Conservation (phyloP, 1,140 invertebrate genomes). For the Galendromus occidentalis region DNA sequence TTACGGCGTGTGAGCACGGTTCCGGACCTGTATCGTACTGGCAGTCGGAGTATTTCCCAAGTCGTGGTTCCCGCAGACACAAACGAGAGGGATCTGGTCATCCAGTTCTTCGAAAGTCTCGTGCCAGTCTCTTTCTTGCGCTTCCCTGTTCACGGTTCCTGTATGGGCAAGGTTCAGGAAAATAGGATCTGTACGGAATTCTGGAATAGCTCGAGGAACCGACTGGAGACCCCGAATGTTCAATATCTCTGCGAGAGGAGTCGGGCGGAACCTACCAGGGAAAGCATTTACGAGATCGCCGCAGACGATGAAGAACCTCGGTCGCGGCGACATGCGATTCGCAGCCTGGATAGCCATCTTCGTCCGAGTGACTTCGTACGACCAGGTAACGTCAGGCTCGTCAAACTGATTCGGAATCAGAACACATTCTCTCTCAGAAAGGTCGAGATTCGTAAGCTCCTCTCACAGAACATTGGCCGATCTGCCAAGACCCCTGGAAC, state of each 20-base stretch:
- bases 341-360: slow-evolving; percentile 27
- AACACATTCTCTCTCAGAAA: no score
- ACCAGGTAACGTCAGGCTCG: slow-evolving; percentile 25
- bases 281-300: slow-evolving; percentile 36
- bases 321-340: slow-evolving; percentile 33
- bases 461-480: no score
- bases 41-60: slow-evolving; percentile 33
- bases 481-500: no score
- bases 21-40: slow-evolving; percentile 23
- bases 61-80: slow-evolving; percentile 39
- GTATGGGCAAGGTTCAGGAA: not conserved
- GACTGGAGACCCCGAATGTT: no score
- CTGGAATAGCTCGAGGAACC: no score
- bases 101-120: slow-evolving; percentile 29
- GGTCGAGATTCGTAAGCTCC: no score
- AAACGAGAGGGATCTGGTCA: slow-evolving; percentile 32
- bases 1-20: no score
- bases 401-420: no score
- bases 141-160: slow-evolving; percentile 20
- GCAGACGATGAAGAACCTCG: slow-evolving; percentile 36
- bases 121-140: slow-evolving; percentile 31
- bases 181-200: no score
- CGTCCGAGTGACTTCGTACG: slow-evolving; percentile 31
- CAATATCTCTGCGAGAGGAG: no score
- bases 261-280: slow-evolving; percentile 27